Conservation (phyloP, 2,113 vertebrate species). For the Rhadina sibilatrix region DNA sequence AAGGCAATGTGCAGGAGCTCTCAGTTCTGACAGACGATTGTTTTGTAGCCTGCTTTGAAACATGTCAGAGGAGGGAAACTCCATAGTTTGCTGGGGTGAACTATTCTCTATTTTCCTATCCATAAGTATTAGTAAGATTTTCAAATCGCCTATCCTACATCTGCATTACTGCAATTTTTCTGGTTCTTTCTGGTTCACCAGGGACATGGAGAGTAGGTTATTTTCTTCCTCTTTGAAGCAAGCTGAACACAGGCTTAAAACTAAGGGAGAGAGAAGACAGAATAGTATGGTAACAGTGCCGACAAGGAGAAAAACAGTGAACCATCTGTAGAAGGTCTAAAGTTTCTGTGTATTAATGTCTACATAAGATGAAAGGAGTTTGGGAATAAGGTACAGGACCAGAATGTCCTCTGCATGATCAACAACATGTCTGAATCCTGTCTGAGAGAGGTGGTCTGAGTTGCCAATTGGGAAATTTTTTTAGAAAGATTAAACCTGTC, state of each 20-base stretch:
- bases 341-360: not conserved
- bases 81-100: not conserved
- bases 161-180: not conserved
- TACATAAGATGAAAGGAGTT: not conserved
- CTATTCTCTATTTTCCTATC: not conserved
- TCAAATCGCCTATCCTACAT: not conserved
- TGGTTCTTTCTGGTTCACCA: not conserved
- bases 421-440: not conserved
- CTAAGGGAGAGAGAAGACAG: not conserved
- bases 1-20: not conserved
- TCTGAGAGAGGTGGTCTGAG: not conserved
- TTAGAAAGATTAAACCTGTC: not conserved
- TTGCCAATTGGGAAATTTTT: fast-evolving
- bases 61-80: not conserved
- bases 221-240: not conserved
- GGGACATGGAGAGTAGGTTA: not conserved
- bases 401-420: not conserved
- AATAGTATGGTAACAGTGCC: not conserved
- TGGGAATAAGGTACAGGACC: not conserved
- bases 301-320: not conserved
- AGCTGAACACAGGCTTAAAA: not conserved
- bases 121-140: not conserved
- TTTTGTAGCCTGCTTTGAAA: not conserved
- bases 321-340: not conserved
- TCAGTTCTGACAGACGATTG: not conserved